Evolutionary conservation across 1,140 invertebrate species (phyloP).

Genomic region (Coptotermes formosanus): DNA sequence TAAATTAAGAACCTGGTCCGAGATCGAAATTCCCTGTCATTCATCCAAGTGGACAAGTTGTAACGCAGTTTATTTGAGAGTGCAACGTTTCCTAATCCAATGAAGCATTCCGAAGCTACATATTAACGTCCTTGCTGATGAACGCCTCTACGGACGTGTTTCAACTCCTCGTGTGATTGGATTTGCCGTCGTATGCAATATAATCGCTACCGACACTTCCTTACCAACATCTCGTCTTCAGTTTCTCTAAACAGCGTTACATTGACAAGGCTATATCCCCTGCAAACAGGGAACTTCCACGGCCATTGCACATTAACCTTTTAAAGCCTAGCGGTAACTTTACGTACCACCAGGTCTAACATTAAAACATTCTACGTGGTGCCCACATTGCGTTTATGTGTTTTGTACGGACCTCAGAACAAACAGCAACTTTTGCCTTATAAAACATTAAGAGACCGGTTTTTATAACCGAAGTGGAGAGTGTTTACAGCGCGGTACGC

Average conservation of each 20-base stretch:
- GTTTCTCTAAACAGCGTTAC: neutral
- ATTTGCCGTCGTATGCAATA: neutral
- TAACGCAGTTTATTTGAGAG: conserved; percentile 6
- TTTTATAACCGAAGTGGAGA: too few species aligned
- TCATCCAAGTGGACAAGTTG: conserved; percentile 8
- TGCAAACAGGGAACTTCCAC: too few species aligned
- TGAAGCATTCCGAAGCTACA: neutral
- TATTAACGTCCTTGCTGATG: neutral
- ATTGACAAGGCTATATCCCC: neutral
- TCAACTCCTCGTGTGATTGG: conserved; percentile 4
- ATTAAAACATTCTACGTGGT: too few species aligned
- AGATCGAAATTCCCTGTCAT: neutral
- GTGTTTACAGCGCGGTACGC: too few species aligned
- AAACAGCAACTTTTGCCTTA: too few species aligned
- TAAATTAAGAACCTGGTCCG: too few species aligned
- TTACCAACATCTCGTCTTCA: neutral
- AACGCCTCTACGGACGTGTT: neutral
- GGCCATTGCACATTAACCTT: too few species aligned
- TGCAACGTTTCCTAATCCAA: neutral
- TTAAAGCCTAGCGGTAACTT: too few species aligned
- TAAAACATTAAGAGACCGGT: too few species aligned
- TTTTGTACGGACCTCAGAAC: too few species aligned
- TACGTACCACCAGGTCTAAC: too few species aligned
- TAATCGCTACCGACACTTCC: neutral
- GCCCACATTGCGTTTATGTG: too few species aligned